phyloP scores from a whole-genome alignment of 2,888 invertebrate genomes.

The Adelphocoris suturalis region DNA sequence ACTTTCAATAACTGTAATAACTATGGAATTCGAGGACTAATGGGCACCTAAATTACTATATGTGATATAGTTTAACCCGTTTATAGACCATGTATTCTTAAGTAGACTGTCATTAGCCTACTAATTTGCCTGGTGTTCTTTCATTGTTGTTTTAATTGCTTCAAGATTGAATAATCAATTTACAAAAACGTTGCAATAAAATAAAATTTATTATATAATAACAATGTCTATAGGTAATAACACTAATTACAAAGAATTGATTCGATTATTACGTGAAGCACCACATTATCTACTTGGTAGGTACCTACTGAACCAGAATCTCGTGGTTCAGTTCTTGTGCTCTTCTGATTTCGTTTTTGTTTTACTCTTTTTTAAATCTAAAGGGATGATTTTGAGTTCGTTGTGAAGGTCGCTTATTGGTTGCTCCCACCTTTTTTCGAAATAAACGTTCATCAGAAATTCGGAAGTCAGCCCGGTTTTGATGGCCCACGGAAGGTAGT shows the following conservation, averaged over 20 bases:
- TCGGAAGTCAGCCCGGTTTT: constrained; percentile 86
- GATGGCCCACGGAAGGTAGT: constrained; percentile 93
- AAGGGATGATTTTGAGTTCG: constrained; percentile 83
- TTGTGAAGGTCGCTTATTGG: constrained; percentile 87
- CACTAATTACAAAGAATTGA: background rate
- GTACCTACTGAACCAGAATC: background rate
- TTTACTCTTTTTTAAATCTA: background rate
- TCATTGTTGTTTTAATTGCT: too few relatives aligned
- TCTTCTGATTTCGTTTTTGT: background rate
- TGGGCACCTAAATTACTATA: too few relatives aligned
- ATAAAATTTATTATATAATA: too few relatives aligned
- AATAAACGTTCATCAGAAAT: constrained; percentile 92
- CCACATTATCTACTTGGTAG: too few relatives aligned
- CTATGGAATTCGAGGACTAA: too few relatives aligned
- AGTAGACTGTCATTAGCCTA: too few relatives aligned
- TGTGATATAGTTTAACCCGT: too few relatives aligned
- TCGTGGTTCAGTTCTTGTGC: background rate
- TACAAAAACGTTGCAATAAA: too few relatives aligned
- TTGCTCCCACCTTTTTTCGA: constrained; percentile 96
- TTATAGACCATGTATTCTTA: too few relatives aligned
- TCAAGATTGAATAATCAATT: too few relatives aligned
- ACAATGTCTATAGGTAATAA: background rate
- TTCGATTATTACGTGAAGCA: background rate
- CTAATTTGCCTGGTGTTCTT: too few relatives aligned
- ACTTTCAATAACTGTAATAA: too few relatives aligned